Evolutionary conservation across 2,888 invertebrate species (phyloP), one percentile per base, ranked within the genome.

Genomic region (Cyrtodaria siliqua): DNA sequence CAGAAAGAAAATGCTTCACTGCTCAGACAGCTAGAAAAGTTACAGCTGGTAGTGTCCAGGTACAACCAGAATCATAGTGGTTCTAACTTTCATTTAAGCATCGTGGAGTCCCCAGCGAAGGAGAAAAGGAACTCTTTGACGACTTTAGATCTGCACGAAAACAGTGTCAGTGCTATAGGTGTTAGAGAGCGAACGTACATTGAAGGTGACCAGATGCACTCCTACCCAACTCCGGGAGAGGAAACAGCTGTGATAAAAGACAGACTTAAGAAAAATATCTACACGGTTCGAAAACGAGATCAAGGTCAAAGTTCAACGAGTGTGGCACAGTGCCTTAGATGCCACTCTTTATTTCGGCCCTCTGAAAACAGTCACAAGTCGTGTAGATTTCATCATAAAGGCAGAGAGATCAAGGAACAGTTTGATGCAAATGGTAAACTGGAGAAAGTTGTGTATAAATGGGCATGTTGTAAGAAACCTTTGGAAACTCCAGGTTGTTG

Each of bases 401-500:
- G 89, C 8, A 64, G 87, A 23, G 87, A 89, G 73, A 87, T 87
- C 40, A 81, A 79, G 6, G 89, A 90, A 62, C 81, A 85, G 64
- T 88, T 88, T 70, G 87, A 86, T 63, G 56, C 63, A 16, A 77
- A 81, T 50, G 89, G 89, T 1, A 82, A 83, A 52, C 74, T 90
- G 18, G 66, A 81, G 26, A 82, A 83, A 55, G 87, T 89, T 8
- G 59, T 85, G 3, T 89, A 89, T 74, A 87, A 86, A 57, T 90
- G 90, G 90, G 86, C 87, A 14, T 90, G 90, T 62, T 90, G 90
- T 74, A 88, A 86, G 71, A 86, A 84, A 67, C 81, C 81, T 4
- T 64, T 88, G 12, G 86, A 89, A 26, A 63, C 82, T 20, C 80
- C 79, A n/a, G 90, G 90, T 3, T 90, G 90, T 71, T 79, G 79